Conservation (phyloP, 2,888 invertebrate genomes). For the Syrista parreyssii region DNA sequence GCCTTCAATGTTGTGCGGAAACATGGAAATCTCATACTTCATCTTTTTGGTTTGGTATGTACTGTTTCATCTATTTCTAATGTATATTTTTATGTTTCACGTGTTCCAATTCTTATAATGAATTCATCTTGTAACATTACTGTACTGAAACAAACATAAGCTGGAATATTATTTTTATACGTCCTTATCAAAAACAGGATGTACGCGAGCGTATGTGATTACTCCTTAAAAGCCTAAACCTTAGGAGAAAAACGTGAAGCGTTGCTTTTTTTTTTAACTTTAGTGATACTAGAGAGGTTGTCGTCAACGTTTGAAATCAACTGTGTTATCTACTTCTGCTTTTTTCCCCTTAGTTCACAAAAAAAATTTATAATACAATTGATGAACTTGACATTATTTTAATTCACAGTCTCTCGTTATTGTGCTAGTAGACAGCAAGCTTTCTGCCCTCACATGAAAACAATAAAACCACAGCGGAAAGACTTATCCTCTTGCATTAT, state of each 20-base stretch:
- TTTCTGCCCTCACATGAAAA: conserved; percentile 26
- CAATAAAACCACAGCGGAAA: conserved; percentile 52
- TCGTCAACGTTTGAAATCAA: neutral
- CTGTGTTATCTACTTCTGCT: neutral
- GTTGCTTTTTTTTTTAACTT: neutral
- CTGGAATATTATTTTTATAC: conserved; percentile 6
- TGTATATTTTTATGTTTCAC: neutral
- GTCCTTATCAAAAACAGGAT: conserved; percentile 11
- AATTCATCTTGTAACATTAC: neutral
- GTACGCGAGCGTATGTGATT: neutral
- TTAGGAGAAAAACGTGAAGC: neutral
- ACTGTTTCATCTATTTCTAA: neutral
- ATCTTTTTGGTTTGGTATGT: conserved; percentile 89
- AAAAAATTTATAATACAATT: neutral
- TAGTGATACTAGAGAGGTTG: neutral
- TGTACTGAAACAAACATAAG: conserved; percentile 4
- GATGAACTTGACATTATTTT: neutral
- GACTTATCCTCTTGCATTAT: conserved; percentile 53
- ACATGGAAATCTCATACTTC: conserved; percentile 89
- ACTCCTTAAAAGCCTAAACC: neutral
- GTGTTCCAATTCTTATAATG: neutral
- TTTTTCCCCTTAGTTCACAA: neutral
- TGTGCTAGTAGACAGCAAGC: neutral
- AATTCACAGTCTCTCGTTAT: neutral
- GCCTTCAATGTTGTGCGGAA: conserved; percentile 96